Percentiles rank a stretch among this genome's conserved stretches.
These are phyloP conservation scores for Oncopodura yosiiana DNA, from an alignment of 1,140 invertebrate species.

Conservation along the genomic window DNA sequence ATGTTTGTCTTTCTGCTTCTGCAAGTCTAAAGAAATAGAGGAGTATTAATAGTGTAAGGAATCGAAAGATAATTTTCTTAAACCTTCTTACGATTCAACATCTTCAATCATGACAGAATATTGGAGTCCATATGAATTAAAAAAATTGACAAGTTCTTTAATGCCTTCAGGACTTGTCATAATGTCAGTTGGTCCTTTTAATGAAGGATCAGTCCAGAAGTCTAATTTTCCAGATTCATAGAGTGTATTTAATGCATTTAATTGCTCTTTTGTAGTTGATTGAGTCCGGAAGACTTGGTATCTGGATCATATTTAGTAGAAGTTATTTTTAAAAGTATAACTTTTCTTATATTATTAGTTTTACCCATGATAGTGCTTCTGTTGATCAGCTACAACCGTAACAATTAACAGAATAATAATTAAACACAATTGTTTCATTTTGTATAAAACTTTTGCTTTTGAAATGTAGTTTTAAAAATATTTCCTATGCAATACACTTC, in stretches of 20 bases:
- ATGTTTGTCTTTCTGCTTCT: not conserved
- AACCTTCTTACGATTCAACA: slow-evolving; percentile 13
- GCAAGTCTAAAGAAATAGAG: not conserved
- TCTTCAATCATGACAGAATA: slow-evolving; percentile 15
- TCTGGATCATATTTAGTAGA: no score
- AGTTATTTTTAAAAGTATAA: no score
- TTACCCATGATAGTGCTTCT: no score
- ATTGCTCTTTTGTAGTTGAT: not conserved
- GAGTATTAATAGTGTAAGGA: not conserved
- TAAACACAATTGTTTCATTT: no score
- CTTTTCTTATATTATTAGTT: no score
- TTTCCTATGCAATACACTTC: no score
- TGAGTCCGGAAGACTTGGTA: slow-evolving; percentile 5
- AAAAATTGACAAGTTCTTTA: not conserved
- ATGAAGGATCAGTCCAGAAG: slow-evolving; percentile 8
- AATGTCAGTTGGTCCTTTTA: slow-evolving; percentile 3
- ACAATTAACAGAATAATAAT: no score
- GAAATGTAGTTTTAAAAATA: no score
- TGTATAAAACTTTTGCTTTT: no score
- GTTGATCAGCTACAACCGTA: no score
- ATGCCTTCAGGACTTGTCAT: not conserved
- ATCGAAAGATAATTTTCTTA: not conserved
- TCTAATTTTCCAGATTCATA: not conserved
- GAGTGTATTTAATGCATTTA: not conserved
- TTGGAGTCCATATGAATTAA: not conserved